A percentile compares a stretch with the other conserved stretches of the same genome.
phyloP scores from a whole-genome alignment of 2,888 invertebrate species.

The Drosophila neutralis region DNA sequence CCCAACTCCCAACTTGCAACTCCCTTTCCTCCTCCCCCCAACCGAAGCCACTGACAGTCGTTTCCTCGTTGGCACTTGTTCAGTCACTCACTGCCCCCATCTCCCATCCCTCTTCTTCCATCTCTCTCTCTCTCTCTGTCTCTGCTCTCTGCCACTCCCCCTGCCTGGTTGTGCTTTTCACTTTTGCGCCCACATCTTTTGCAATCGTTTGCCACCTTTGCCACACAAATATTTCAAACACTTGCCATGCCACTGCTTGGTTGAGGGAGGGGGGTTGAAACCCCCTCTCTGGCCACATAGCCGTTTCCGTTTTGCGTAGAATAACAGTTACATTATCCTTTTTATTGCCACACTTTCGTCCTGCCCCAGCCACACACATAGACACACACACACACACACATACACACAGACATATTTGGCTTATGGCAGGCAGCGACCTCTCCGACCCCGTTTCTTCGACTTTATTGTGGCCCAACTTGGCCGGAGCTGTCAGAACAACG shows the following conservation, averaged over 20 bases:
- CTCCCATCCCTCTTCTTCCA: background rate
- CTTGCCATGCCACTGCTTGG: slow-evolving; percentile 53
- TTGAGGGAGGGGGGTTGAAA: background rate
- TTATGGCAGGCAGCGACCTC: slow-evolving; percentile 75
- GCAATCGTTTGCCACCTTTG: slow-evolving; percentile 78
- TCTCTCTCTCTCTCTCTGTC: background rate
- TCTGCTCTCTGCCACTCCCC: background rate
- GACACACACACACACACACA: slow-evolving; percentile 47
- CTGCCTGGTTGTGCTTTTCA: slow-evolving; percentile 72
- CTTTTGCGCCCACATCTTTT: slow-evolving; percentile 61
- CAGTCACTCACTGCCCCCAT: slow-evolving; percentile 73
- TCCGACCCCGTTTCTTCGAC: slow-evolving; percentile 60
- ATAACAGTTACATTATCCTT: slow-evolving; percentile 84
- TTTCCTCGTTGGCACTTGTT: slow-evolving; percentile 79
- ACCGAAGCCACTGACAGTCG: slow-evolving; percentile 57
- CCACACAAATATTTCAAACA: slow-evolving; percentile 81
- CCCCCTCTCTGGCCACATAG: slow-evolving; percentile 42
- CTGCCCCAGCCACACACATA: slow-evolving; percentile 34
- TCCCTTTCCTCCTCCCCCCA: background rate
- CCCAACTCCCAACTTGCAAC: slow-evolving; percentile 6
- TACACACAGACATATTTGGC: slow-evolving; percentile 74
- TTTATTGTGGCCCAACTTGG: slow-evolving; percentile 62
- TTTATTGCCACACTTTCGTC: slow-evolving; percentile 83
- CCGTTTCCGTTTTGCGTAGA: slow-evolving; percentile 77
- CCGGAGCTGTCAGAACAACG: slow-evolving; percentile 43